Conservation (phyloP, 1,140 invertebrate genomes). For the Papilio polyxenes region DNA sequence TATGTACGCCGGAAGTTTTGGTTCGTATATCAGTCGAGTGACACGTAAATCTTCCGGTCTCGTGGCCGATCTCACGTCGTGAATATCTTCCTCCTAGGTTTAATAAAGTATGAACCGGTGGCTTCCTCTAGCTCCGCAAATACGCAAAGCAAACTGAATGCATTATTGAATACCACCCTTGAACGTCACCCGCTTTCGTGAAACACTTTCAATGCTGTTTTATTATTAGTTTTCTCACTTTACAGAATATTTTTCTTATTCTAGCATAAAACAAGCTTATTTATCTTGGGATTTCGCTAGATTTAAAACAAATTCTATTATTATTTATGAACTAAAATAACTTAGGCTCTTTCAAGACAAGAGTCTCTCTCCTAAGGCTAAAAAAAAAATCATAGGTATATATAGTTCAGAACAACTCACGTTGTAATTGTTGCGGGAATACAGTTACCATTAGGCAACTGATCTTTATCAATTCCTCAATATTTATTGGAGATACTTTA, state of each 20-base stretch:
- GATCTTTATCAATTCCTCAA: background rate
- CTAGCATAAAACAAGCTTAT: background rate
- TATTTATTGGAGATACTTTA: background rate
- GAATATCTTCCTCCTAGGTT: slow-evolving; percentile 48
- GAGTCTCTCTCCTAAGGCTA: too few relatives aligned
- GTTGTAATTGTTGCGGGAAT: too few relatives aligned
- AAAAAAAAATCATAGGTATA: too few relatives aligned
- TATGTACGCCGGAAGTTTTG: slow-evolving; percentile 51
- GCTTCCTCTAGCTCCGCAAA: slow-evolving; percentile 47
- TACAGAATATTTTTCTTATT: background rate
- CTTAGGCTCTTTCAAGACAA: too few relatives aligned
- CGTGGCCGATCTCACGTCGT: slow-evolving; percentile 47
- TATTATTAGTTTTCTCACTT: slow-evolving; percentile 28
- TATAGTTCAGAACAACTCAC: too few relatives aligned
- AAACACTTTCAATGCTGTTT: slow-evolving; percentile 32
- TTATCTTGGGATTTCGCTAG: background rate
- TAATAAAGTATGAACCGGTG: slow-evolving; percentile 58
- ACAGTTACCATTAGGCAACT: too few relatives aligned
- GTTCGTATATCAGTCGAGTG: slow-evolving; percentile 62
- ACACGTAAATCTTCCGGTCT: slow-evolving; percentile 57
- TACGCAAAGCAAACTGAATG: slow-evolving; percentile 58
- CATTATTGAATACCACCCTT: slow-evolving; percentile 60
- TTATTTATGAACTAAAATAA: too few relatives aligned
- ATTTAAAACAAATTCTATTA: background rate
- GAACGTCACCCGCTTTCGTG: slow-evolving; percentile 42